Base-by-base conservation (phyloP, 2,888 invertebrate genomes). In the Mantis religiosa region DNA sequence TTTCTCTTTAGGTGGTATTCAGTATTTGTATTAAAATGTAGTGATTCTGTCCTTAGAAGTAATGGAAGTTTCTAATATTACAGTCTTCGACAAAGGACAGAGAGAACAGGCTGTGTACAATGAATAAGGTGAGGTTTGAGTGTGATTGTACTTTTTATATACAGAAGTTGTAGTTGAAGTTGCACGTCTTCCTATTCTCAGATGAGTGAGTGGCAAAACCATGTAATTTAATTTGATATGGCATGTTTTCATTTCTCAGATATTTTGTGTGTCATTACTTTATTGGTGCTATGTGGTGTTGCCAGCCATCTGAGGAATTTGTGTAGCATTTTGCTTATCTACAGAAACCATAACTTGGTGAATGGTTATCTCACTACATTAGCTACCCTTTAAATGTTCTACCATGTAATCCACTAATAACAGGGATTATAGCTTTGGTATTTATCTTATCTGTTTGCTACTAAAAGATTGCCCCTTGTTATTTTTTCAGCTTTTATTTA, bases 41-140 rank as follows among this genome's bases (percentile, higher is more conserved):
- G 54, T 71, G 20, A 71, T 71, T 71, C 54, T 71, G 54, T 25
- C 54, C 54, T 71, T 71, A 71, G 54, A 71, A 71, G 54, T 71
- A 71, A 34, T 87, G 87, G n/a, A 88, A 34, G 83, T 88, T 89
- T 88, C 84, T 89, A n/a, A 81, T 87, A 30, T 90, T 89, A 71
- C 89, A 90, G 90, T 90, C 89, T 84, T 87, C 90, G 81, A 88
- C 89, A 34, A 90, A 90, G 89, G 90, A 90, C 85, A 89, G 90
- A 84, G 90, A 90, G 89, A 90, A 89, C 90, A 89, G 90, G 89
- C 89, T 89, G 88, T 89, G 90, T 89, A 90, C 90, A 84, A 90
- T 90, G 89, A 89, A 88, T 82, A 90, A 90, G 90, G 90, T 90
- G 87, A 90, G 89, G 82, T 30, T 81, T 71, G 54, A 71, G 54